A percentile compares a stretch with the other conserved stretches of the same genome.
Conservation (phyloP, 2,113 vertebrate species). For the Nymphicus hollandicus region DNA sequence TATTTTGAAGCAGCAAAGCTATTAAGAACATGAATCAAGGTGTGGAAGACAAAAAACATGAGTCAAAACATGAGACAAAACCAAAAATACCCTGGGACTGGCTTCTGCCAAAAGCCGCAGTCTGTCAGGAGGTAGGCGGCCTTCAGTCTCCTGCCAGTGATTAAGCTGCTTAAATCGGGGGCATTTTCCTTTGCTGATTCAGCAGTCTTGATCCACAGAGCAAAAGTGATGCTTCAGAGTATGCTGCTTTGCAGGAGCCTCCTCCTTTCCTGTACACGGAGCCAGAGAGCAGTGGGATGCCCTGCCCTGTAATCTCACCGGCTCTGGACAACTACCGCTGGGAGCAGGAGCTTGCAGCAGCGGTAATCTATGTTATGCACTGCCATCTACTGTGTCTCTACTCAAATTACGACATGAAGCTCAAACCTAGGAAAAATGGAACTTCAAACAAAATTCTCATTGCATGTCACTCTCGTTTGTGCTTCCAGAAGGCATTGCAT, state of each 20-base stretch:
- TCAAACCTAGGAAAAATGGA: not conserved
- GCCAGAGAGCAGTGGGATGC: not conserved
- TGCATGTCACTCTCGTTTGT: not conserved
- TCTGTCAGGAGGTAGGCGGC: not conserved
- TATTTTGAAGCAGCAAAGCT: not conserved
- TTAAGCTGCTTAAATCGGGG: not conserved
- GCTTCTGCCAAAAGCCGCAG: not conserved
- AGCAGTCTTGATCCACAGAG: not conserved
- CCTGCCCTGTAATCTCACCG: not conserved
- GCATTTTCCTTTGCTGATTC: conserved; percentile 38
- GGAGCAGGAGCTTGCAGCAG: not conserved
- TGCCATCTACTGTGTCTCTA: conserved; percentile 75
- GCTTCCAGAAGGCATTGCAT: not conserved
- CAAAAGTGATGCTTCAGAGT: not conserved
- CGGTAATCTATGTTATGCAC: conserved; percentile 48
- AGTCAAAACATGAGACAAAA: not conserved
- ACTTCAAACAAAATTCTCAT: not conserved
- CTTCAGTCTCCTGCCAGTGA: not conserved
- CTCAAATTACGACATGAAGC: conserved; percentile 9
- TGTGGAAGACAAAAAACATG: not conserved
- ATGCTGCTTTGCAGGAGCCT: not conserved
- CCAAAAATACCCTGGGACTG: not conserved
- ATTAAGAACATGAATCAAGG: not conserved
- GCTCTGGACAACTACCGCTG: not conserved
- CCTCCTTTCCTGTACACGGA: not conserved